Evolutionary conservation across 2,797 vertebrate species (phyloP).

Genomic region (Sphenopsis melanotis): DNA sequence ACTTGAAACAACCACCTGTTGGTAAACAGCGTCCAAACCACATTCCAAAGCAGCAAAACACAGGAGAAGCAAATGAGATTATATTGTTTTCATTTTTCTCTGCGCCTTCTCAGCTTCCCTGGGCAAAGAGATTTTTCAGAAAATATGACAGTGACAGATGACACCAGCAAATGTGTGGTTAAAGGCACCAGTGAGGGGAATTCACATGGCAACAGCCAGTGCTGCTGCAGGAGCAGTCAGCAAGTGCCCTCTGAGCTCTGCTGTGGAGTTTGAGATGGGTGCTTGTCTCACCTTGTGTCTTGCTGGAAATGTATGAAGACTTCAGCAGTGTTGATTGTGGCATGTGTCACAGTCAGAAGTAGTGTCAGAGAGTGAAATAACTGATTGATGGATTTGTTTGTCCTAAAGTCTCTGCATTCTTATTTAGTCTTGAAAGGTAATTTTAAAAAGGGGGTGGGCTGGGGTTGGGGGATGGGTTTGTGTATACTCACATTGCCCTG

Average conservation of each 20-base stretch:
- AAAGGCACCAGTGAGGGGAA: not conserved
- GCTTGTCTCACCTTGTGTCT: not conserved
- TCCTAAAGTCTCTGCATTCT: not conserved
- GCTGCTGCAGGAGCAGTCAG: not conserved
- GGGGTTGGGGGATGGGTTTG: not conserved
- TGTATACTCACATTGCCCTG: not conserved
- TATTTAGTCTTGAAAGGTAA: not conserved
- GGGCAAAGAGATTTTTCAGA: too few species aligned
- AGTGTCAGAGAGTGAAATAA: not conserved
- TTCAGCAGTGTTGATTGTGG: not conserved
- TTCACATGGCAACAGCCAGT: not conserved
- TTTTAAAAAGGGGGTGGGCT: not conserved
- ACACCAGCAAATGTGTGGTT: not conserved
- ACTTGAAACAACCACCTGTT: too few species aligned
- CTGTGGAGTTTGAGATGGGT: not conserved
- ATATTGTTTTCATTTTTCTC: too few species aligned
- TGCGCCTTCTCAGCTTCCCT: too few species aligned
- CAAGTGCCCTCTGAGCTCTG: not conserved
- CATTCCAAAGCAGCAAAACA: too few species aligned
- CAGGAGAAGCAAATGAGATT: too few species aligned
- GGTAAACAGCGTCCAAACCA: too few species aligned
- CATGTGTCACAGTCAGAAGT: not conserved
- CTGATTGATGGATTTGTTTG: not conserved
- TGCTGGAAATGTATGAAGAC: accelerated
- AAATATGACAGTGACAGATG: not conserved